These are phyloP conservation scores for Hesperophylax magnus DNA, from an alignment of 1,140 invertebrate genomes.

Conservation along the genomic window DNA sequence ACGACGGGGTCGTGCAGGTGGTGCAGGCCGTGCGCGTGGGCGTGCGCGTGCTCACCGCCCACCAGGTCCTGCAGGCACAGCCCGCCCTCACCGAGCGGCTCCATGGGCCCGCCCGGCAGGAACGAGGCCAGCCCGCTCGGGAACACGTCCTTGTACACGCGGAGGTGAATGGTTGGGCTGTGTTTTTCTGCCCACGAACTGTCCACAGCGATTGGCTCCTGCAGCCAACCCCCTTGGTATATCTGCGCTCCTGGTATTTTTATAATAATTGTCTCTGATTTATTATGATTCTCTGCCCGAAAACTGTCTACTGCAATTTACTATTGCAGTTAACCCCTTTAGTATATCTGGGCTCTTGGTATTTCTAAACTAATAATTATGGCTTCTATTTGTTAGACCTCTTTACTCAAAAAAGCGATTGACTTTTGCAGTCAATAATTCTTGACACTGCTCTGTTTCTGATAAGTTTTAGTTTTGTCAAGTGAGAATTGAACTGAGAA, in stretches of 20 bases:
- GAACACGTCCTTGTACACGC: constrained; percentile 70
- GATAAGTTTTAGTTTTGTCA: too few relatives aligned
- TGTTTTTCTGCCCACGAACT: constrained; percentile 34
- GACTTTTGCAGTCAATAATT: too few relatives aligned
- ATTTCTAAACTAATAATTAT: too few relatives aligned
- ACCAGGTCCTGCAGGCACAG: constrained; percentile 83
- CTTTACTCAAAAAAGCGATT: too few relatives aligned
- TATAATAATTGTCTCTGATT: not conserved
- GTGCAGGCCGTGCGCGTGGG: constrained; percentile 65
- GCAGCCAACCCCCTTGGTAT: not conserved
- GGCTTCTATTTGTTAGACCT: too few relatives aligned
- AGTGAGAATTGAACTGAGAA: too few relatives aligned
- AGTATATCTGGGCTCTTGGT: too few relatives aligned
- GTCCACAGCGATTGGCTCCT: not conserved
- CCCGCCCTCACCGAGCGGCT: constrained; percentile 75
- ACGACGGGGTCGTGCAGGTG: constrained; percentile 74
- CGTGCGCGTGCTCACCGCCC: constrained; percentile 67
- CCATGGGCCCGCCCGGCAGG: constrained; percentile 73
- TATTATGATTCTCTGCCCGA: not conserved
- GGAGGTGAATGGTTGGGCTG: constrained; percentile 69
- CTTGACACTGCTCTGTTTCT: too few relatives aligned
- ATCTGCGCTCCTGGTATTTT: not conserved
- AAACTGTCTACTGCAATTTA: too few relatives aligned
- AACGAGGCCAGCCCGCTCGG: constrained; percentile 68
- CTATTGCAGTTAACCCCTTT: too few relatives aligned